Percentiles rank a stretch among this genome's conserved stretches.
Evolutionary conservation across 2,113 vertebrate genomes (phyloP).

Genomic region (Chlamydotis undulata): DNA sequence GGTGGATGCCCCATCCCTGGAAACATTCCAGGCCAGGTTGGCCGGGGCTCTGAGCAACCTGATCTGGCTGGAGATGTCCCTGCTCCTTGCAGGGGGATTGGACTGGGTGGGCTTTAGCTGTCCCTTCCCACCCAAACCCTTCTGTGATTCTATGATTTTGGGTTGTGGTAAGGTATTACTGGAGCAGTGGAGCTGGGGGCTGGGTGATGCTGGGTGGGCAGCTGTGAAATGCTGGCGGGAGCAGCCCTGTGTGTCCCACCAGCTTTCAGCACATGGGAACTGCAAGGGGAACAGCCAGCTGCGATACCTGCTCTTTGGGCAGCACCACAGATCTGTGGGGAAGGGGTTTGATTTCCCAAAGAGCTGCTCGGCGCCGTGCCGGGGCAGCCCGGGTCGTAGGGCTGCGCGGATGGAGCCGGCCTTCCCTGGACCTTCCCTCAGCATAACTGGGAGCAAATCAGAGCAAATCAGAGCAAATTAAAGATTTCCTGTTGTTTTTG

Average conservation of each 20-base stretch:
- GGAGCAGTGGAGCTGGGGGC: not conserved
- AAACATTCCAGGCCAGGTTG: no score
- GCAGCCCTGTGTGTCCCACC: not conserved
- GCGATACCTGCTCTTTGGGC: not conserved
- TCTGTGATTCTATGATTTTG: not conserved
- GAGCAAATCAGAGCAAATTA: not conserved
- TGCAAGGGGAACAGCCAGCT: not conserved
- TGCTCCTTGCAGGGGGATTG: no score
- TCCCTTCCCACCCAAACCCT: no score
- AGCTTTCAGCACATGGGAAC: not conserved
- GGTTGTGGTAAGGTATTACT: accelerated
- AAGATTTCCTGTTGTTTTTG: conserved; percentile 22
- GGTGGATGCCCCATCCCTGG: no score
- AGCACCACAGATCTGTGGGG: not conserved
- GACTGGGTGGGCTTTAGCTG: no score
- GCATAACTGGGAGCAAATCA: not conserved
- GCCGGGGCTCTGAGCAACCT: no score
- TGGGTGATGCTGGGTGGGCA: accelerated
- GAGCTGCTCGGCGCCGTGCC: accelerated
- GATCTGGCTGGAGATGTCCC: no score
- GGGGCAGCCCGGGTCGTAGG: not conserved
- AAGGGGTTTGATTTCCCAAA: not conserved
- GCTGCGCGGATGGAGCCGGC: not conserved
- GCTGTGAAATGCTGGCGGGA: not conserved
- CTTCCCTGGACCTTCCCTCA: not conserved